Conservation (phyloP, 2,797 vertebrate genomes). For the Pterois miles region DNA sequence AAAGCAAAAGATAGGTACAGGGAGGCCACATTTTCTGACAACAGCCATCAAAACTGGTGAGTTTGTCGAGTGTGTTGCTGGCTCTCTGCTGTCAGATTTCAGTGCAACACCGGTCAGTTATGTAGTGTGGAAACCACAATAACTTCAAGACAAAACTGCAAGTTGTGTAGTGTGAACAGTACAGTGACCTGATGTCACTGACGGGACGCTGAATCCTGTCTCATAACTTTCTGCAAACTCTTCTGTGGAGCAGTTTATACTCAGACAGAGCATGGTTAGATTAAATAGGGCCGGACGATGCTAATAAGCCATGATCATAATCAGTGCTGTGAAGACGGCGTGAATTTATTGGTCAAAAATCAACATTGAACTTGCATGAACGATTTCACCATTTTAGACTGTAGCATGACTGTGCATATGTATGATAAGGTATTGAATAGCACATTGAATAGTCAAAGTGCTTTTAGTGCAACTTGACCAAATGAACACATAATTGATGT, state of each 20-base stretch:
- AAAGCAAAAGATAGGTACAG: fast-evolving
- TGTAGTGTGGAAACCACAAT: too few species aligned
- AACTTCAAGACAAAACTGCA: too few species aligned
- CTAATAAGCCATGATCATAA: background rate
- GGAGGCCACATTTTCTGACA: too few species aligned
- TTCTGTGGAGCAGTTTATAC: background rate
- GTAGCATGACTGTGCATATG: background rate
- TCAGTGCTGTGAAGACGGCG: background rate
- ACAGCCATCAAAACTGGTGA: too few species aligned
- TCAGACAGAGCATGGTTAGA: background rate
- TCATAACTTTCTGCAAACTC: background rate
- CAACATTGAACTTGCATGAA: background rate
- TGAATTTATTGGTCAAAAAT: background rate
- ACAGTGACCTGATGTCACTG: too few species aligned
- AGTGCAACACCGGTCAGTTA: too few species aligned
- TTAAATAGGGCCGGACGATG: background rate
- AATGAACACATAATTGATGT: background rate
- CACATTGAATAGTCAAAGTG: background rate
- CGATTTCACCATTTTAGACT: background rate
- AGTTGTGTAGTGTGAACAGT: too few species aligned
- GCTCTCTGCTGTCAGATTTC: too few species aligned
- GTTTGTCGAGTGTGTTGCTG: too few species aligned
- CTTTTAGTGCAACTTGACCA: background rate
- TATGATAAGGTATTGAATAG: background rate
- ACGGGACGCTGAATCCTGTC: too few species aligned